Evolutionary conservation across 2,113 vertebrate genomes (phyloP).

Genomic region (Ophiodon elongatus): DNA sequence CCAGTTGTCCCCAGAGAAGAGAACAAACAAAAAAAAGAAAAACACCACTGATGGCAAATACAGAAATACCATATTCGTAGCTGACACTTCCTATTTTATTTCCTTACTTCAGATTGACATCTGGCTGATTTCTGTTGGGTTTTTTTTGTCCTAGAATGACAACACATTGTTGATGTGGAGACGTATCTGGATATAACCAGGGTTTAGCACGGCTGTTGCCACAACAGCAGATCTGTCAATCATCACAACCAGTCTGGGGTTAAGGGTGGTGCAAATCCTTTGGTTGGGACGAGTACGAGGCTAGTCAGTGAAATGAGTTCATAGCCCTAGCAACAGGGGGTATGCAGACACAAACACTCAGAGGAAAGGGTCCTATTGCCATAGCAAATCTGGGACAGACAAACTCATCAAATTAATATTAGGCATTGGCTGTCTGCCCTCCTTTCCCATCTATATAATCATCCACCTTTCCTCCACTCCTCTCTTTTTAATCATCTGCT

Average conservation of each 20-base stretch:
- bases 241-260: not conserved
- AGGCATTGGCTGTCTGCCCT: slow-evolving; percentile 43
- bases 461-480: slow-evolving; percentile 52
- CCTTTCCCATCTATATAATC: slow-evolving; percentile 56
- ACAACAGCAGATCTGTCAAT: slow-evolving; percentile 30
- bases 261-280: slow-evolving; percentile 38
- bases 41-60: not conserved
- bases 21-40: not conserved
- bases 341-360: slow-evolving; percentile 13
- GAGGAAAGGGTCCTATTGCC: not conserved
- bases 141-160: not conserved
- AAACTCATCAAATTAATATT: slow-evolving; percentile 72
- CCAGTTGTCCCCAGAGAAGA: too few species aligned
- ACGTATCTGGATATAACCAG: not conserved
- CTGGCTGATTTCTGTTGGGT: not conserved
- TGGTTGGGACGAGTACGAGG: slow-evolving; percentile 18
- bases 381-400: slow-evolving; percentile 63
- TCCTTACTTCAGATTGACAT: not conserved
- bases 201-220: slow-evolving; percentile 24
- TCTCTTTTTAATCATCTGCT: slow-evolving; percentile 72
- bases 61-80: not conserved
- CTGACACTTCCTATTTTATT: not conserved
- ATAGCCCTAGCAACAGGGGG: slow-evolving; percentile 22
- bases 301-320: slow-evolving; percentile 25
- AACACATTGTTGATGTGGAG: not conserved